phyloP scores from a whole-genome alignment of 1,140 invertebrate genomes.

The Dendrolimus punctatus region DNA sequence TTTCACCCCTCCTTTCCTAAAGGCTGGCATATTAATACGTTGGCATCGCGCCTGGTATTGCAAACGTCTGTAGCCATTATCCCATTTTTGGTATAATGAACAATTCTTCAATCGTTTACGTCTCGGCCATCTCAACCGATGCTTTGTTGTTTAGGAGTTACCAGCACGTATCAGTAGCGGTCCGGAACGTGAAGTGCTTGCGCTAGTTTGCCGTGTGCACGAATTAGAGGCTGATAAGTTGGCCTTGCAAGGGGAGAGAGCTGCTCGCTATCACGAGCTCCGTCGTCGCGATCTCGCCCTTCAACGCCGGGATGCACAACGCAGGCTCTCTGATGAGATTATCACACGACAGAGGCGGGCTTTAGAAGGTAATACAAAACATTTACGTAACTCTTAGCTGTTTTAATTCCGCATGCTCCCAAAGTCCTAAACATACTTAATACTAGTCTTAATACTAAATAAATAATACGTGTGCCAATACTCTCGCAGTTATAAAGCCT shows the following conservation, averaged over 20 bases:
- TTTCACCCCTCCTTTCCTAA: too few species aligned
- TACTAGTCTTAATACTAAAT: not conserved
- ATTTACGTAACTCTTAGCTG: not conserved
- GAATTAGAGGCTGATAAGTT: slow-evolving; percentile 94
- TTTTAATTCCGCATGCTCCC: not conserved
- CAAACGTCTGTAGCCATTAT: too few species aligned
- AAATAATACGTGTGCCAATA: too few species aligned
- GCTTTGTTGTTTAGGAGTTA: slow-evolving; percentile 75
- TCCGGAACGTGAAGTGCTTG: slow-evolving; percentile 89
- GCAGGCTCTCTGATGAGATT: slow-evolving; percentile 91
- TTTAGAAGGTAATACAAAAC: slow-evolving; percentile 80
- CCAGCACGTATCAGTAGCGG: slow-evolving; percentile 87
- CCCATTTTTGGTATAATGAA: too few species aligned
- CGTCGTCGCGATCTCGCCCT: slow-evolving; percentile 87
- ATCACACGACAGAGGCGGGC: slow-evolving; percentile 89
- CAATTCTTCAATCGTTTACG: too few species aligned
- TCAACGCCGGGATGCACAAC: slow-evolving; percentile 86
- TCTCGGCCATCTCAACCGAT: not conserved
- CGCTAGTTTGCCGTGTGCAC: slow-evolving; percentile 89
- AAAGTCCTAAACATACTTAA: not conserved
- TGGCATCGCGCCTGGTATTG: too few species aligned
- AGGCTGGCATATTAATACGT: too few species aligned
- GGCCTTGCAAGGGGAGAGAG: slow-evolving; percentile 88
- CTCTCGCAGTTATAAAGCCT: too few species aligned
- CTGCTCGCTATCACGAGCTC: slow-evolving; percentile 89